Evolutionary conservation across 2,797 vertebrate species (phyloP), one percentile per base, ranked within the genome.

Genomic region (Xenopus petersii): DNA sequence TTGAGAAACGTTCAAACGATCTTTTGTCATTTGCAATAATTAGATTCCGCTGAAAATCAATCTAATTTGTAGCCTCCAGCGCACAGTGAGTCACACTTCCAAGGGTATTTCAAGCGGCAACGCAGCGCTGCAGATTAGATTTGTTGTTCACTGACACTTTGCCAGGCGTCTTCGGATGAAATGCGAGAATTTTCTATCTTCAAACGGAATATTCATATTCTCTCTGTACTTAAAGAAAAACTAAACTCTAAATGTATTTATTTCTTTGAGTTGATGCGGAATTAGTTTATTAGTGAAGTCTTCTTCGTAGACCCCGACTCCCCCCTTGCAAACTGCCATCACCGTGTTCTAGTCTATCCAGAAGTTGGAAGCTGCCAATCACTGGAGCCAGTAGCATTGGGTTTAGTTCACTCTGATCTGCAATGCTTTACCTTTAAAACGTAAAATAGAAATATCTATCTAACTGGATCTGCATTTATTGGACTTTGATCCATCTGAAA

Each of bases 71-170:
- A n/a, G 65, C 70, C 48, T 73, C 33, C 48, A 64, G 70, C 65
- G 1, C 33, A 30, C 58, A 64, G 58, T 78, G 75, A 78, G 70
- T 78, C 70, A 78, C 59, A 64, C 65, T 26, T 73, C 21, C 51
- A 33, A 69, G 58, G 65, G 51, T 59, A 70, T 70, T 70, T 63
- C 67, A 75, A 64, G 73, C 21, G 60, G 68, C 60, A 64, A 69
- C 69, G 63, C 67, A 26, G 59, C 59, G 54, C 13, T 1, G 11
- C 33, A 73, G 36, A 78, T 64, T 73, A 30, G 17, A 63, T 78
- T 60, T 71, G 48, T 64, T 54, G 26, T 62, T 60, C 15, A 2
- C 10, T 66, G 68, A 54, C 48, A 71, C 46, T 62, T 67, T 36
- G 55, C 55, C 47, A 36, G 26, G 26, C 26, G 26, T 30, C 26